phyloP scores from a whole-genome alignment of 2,113 vertebrate genomes.

The Cynopterus brachyotis region DNA sequence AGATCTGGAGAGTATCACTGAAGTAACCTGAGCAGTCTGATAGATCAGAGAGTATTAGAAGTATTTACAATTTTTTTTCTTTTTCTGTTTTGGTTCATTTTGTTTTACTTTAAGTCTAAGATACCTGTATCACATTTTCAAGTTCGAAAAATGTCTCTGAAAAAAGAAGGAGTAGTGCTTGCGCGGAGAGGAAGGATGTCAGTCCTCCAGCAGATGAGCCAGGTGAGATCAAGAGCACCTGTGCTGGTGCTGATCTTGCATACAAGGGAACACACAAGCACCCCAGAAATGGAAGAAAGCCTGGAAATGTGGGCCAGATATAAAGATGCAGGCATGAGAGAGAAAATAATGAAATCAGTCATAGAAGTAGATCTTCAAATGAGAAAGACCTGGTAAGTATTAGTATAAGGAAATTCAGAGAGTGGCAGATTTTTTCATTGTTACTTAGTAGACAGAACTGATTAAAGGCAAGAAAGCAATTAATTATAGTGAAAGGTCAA shows the following conservation, averaged over 20 bases:
- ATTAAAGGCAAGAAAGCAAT: neutral
- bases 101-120: neutral
- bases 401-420: neutral
- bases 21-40: neutral
- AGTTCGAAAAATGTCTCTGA: neutral
- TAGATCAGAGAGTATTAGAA: neutral
- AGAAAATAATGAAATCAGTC: neutral
- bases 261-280: neutral
- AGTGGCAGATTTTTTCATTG: neutral
- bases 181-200: neutral
- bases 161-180: neutral
- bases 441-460: neutral
- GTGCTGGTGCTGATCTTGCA: neutral
- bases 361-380: neutral
- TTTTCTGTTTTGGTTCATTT: neutral
- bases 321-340: neutral
- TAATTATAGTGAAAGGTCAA: neutral
- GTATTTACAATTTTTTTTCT: neutral
- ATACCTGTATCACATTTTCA: neutral
- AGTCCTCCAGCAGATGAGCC: neutral
- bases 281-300: neutral
- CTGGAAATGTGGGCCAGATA: accelerated
- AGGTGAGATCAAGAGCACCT: accelerated
- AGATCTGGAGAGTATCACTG: neutral
- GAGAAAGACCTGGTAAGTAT: neutral